A percentile compares a stretch with the other conserved stretches of the same genome.
Conservation (phyloP, 2,888 invertebrate genomes). For the Caenorhabditis wallacei region DNA sequence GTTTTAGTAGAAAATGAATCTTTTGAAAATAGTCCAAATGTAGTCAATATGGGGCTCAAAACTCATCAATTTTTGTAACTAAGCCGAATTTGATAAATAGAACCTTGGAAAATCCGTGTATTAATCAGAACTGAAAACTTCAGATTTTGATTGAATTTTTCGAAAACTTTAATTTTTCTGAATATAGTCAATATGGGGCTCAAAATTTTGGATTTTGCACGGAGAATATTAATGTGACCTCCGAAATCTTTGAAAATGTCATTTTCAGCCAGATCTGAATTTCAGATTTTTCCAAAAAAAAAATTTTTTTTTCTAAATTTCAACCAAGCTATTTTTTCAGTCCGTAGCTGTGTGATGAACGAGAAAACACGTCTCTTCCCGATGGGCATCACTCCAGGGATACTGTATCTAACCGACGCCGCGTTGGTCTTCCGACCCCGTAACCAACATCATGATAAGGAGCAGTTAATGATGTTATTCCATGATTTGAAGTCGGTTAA, state of each 20-base stretch:
- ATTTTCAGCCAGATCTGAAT: background rate
- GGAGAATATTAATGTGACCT: no score
- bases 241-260: no score
- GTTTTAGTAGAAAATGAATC: no score
- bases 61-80: no score
- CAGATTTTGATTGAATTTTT: no score
- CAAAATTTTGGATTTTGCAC: conserved; percentile 16
- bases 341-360: conserved; percentile 78
- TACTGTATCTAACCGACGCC: conserved; percentile 75
- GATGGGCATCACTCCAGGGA: conserved; percentile 74
- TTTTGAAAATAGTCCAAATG: background rate
- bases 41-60: background rate
- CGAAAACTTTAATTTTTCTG: background rate
- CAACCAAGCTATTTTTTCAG: conserved; percentile 62
- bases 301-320: background rate
- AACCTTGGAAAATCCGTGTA: background rate
- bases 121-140: no score
- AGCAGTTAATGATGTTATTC: conserved; percentile 74
- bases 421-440: conserved; percentile 76
- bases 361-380: conserved; percentile 77
- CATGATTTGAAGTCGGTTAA: conserved; percentile 71
- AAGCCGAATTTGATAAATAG: background rate
- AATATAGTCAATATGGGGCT: conserved; percentile 23
- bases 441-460: conserved; percentile 52
- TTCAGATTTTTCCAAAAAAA: background rate